Evolutionary conservation across 2,797 vertebrate species (phyloP).

Genomic region (Sebastiscus tertius): DNA sequence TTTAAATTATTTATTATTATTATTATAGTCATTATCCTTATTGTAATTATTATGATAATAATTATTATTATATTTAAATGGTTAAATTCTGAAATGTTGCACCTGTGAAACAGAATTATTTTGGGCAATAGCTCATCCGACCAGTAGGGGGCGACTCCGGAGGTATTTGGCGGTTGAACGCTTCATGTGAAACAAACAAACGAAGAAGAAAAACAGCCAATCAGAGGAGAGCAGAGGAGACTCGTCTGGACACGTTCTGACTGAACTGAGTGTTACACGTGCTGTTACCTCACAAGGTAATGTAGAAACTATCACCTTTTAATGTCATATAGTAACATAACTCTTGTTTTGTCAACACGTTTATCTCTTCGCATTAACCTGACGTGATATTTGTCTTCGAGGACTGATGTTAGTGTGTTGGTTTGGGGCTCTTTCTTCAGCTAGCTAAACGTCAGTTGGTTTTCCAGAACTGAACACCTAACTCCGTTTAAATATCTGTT

Average conservation of each 20-base stretch:
- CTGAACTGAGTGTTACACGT: constrained; percentile 26
- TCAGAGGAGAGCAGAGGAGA: not conserved
- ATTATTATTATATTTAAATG: not conserved
- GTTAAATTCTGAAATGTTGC: not conserved
- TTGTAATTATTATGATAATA: not conserved
- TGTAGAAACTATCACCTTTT: accelerated
- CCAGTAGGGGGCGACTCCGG: not conserved
- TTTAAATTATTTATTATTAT: no score
- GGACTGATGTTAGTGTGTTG: accelerated
- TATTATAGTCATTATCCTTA: no score
- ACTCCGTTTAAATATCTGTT: not conserved
- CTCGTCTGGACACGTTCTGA: constrained; percentile 13
- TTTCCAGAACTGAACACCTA: accelerated
- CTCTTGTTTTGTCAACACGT: accelerated
- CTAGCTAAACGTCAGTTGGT: not conserved
- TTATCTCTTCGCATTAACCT: accelerated
- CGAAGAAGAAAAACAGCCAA: constrained; percentile 53
- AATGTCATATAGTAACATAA: not conserved
- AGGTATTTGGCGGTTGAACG: accelerated
- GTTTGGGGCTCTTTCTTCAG: not conserved
- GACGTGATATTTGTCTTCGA: accelerated
- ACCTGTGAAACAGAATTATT: not conserved
- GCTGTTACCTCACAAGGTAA: constrained; percentile 37
- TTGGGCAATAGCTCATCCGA: accelerated
- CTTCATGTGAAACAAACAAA: not conserved